Evolutionary conservation across 2,113 vertebrate species (phyloP).

Genomic region (Danio rerio): DNA sequence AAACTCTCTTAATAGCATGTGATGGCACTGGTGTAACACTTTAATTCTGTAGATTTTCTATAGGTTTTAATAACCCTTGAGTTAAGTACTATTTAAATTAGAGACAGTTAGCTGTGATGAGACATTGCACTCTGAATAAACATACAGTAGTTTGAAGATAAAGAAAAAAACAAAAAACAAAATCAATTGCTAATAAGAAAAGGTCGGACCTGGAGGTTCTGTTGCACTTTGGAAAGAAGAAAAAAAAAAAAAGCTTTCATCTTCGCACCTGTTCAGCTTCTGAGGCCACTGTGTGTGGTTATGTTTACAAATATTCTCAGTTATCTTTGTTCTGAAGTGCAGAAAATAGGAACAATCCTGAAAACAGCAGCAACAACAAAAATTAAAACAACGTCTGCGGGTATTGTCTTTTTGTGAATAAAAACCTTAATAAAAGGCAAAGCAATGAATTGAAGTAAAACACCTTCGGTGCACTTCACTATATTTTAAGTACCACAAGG

Average conservation of each 20-base stretch:
- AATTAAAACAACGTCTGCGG: neutral
- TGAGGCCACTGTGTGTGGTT: neutral
- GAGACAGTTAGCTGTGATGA: conserved; percentile 4
- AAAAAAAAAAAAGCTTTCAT: conserved; percentile 42
- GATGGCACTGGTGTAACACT: neutral
- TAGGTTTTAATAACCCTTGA: neutral
- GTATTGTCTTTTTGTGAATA: neutral
- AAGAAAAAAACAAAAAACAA: neutral
- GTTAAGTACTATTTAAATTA: neutral
- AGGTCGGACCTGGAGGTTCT: conserved; percentile 7
- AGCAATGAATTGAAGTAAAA: neutral
- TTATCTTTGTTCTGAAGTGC: neutral
- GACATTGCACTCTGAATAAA: neutral
- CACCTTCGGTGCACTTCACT: neutral
- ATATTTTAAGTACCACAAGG: neutral
- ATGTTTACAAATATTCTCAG: neutral
- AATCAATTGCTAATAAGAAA: conserved; percentile 16
- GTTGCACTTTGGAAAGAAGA: conserved; percentile 29
- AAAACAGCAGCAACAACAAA: neutral
- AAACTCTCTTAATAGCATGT: neutral
- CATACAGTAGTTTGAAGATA: neutral
- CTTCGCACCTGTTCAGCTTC: conserved; percentile 30
- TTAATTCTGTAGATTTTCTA: neutral
- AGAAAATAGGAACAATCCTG: neutral
- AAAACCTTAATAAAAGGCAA: neutral